Conservation (phyloP, 2,888 invertebrate species). For the Pristionchus entomophagus region DNA sequence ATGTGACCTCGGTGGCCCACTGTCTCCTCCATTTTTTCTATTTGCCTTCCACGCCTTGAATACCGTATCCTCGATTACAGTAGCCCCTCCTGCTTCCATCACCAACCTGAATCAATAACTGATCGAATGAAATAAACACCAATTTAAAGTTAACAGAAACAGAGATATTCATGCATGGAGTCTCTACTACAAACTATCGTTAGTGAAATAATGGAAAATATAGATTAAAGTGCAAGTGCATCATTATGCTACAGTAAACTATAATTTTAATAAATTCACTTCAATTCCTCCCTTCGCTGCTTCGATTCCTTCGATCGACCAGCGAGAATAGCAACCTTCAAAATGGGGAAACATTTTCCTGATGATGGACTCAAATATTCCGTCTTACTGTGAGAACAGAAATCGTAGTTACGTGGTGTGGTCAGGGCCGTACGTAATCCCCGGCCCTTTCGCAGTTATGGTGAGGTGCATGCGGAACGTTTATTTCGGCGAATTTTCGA, state of each 20-base stretch:
- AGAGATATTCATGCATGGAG: not conserved
- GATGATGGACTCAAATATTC: too few species aligned
- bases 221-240: too few species aligned
- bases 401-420: too few species aligned
- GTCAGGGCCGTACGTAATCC: too few species aligned
- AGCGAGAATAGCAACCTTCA: not conserved
- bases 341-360: too few species aligned
- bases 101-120: not conserved
- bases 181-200: not conserved
- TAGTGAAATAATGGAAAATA: not conserved
- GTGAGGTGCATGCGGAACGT: too few species aligned
- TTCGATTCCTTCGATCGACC: not conserved
- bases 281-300: not conserved
- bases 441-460: too few species aligned
- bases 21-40: not conserved
- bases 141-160: not conserved
- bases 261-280: not conserved
- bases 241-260: too few species aligned
- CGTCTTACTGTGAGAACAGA: too few species aligned
- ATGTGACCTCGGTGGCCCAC: conserved; percentile 1
- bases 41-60: conserved; percentile 3
- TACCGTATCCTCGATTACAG: not conserved
- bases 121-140: not conserved
- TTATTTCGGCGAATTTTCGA: too few species aligned
- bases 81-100: conserved; percentile 26